Evolutionary conservation across 2,113 vertebrate genomes (phyloP), one percentile per base, ranked within the genome.

Genomic region (Actinemys pallida): DNA sequence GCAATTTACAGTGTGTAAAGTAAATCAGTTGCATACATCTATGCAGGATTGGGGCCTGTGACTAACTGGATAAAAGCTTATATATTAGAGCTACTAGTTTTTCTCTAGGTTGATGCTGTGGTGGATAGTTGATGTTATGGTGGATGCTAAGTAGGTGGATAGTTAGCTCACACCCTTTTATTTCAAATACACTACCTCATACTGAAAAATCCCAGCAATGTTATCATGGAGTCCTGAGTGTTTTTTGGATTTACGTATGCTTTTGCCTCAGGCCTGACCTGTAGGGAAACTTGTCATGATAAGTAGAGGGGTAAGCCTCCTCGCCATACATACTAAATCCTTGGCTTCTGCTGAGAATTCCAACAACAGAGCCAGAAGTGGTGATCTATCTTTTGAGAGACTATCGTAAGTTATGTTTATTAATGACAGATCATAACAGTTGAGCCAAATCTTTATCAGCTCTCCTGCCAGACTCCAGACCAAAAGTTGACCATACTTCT

Each of bases 391-490:
- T 95, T 57, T 87, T 79, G 90, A 92, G 49, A 95, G 62, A 93
- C 92, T 9, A 5, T 90, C 50, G 53, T 94, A 94, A 96, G 94
- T 96, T 94, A 81, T 78, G 14, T 84, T 94, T 95, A 92, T 93
- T 96, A 95, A 90, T 93, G 94, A 72, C 85, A 96, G 90, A 94
- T 95, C 86, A 81, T 84, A 84, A 84, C 81, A 69, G 80, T 91
- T 88, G 87, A 92, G 96, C 96, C 94, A 97, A 94, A 76, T 56
- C 94, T 96, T 96, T 95, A 96, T 97, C 96, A 94, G 90, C 87
- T n/a, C 90, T 94, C 86, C 81, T 90, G 88, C 94, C 93, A 95
- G 94, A 95, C 87, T 96, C 72, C 83, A 96, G 94, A 97, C 93
- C 95, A 96, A 93, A 81, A 93, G 35, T 65, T 97, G 96, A 90